Evolutionary conservation across 2,888 invertebrate species (phyloP), one percentile per base, ranked within the genome.

Genomic region (Erebia palarica): DNA sequence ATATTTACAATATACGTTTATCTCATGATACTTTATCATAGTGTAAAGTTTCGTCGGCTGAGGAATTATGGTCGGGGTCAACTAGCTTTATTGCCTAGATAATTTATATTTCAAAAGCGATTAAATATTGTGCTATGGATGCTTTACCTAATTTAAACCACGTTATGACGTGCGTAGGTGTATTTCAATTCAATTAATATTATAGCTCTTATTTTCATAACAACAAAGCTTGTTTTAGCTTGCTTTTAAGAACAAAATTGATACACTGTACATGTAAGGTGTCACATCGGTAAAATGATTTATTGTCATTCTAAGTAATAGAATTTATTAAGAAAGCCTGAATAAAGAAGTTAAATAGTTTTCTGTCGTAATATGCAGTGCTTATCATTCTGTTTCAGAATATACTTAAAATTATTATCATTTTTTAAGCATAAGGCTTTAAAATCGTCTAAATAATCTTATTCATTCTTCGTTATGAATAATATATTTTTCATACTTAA

Each of bases 241-340:
- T 68, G n/a, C 60, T 66, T 66, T 66, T 3, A 14, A 58, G 18
- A 47, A 21, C 11, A 57, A 44, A 13, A 11, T 47, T 14, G 3
- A 47, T 21, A 21, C 21, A 47, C 2, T 47, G 3, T 47, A 36
- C 44, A 21, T 58, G 27, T 65, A 44, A 64, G 63, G 67, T 72
- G 71, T 72, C 71, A 71, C 69, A 68, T 73, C 53, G 44, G 71
- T 68, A 70, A 68, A 71, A 71, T 72, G 68, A 71, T 72, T 74
- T 71, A 73, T 57, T 51, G 57, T 49, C 66, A 55, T 60, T 44
- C 59, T 42, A n/a, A n/a, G n/a, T n/a, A 67, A 69, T 58, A 51
- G 36, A 73, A 18, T 66, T 69, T 71, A 77, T 73, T 74, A 75
- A 75, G 77, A 80, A 81, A 21, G 13, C 21, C 42, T 7, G 42